Base-by-base conservation (phyloP, 1,140 invertebrate species). In the Amyelois transitella region DNA sequence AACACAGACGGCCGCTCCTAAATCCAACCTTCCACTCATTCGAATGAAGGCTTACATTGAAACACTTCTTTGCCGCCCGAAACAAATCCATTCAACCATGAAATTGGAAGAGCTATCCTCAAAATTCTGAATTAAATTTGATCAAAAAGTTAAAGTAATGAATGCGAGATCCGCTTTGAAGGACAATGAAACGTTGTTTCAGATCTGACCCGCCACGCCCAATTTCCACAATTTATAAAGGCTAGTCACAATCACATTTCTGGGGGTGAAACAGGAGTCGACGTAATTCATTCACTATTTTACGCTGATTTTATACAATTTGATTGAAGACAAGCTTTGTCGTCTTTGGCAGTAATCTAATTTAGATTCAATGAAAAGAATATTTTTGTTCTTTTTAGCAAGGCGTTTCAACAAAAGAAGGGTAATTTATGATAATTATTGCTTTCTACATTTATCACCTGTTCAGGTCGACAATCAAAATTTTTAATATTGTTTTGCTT, bases 131-230 rank as follows among this genome's bases (percentile, higher is more conserved):
- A 77, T 79, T 66, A 69, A 79, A 76, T 78, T 80, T 77, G 66
- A 78, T 81, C 73, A 81, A 81, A 80, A 24, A 81, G 75, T 67
- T 77, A 77, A 75, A 78, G 64, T 77, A 75, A 81, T 72, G 66
- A 81, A 77, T 64, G 60, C 62, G 51, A 74, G 73, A 74, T 69
- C 65, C 51, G 63, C 65, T 72, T 69, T 57, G 38, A 55, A 19
- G 51, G 60, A 77, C 64, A 75, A 69, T 70, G 51, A 72, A 72
- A 69, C 57, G 49, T 62, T 65, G 52, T 56, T 57, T 51, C 50
- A 24, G 45, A n/a, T 38, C n/a, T 14, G 32, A 38, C 48, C 47
- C 43, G 28, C 47, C 49, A n/a, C 32, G 50, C n/a, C 51, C 57
- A 48, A 25, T 47, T 47, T 47, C 20, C 18, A 6, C 18, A 47